Conservation (phyloP, 1,140 invertebrate species). For the Penaeus indicus region DNA sequence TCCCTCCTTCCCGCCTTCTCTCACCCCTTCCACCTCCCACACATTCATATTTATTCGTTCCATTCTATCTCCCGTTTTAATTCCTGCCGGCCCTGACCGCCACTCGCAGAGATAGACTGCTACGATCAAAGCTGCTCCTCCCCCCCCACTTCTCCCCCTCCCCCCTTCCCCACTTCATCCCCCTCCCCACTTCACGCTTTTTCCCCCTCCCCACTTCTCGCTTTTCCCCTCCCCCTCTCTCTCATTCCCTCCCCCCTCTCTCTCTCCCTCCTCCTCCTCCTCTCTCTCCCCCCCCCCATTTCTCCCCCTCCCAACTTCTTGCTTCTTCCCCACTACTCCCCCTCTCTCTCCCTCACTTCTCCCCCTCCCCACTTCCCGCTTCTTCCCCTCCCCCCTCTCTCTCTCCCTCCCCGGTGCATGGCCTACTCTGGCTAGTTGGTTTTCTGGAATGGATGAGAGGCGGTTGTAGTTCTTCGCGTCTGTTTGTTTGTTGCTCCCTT, state of each 20-base stretch:
- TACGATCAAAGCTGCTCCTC: not conserved
- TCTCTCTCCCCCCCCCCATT: not conserved
- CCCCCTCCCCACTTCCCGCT: no score
- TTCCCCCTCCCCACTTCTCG: not conserved
- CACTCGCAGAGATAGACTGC: not conserved
- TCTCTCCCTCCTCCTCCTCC: not conserved
- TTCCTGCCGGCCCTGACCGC: not conserved
- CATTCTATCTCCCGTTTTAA: not conserved
- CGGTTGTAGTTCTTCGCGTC: no score
- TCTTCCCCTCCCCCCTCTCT: no score
- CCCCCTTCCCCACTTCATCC: not conserved
- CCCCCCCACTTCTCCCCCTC: not conserved
- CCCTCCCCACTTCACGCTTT: not conserved
- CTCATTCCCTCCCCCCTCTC: not conserved
- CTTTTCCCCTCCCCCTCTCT: not conserved
- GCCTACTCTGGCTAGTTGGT: no score
- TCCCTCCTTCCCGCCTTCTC: not conserved
- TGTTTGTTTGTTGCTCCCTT: no score
- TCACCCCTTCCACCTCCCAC: not conserved
- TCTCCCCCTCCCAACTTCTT: not conserved
- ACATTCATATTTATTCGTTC: not conserved
- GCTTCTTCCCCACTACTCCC: not conserved
- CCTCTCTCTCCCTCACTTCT: not conserved
- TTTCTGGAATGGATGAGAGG: no score
- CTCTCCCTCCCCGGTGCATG: not conserved